Percentiles rank a stretch among this genome's conserved stretches.
These are phyloP conservation scores for Eucidaris tribuloides DNA, from an alignment of 35 echinoderm and acorn worm genomes.

Conservation along the genomic window DNA sequence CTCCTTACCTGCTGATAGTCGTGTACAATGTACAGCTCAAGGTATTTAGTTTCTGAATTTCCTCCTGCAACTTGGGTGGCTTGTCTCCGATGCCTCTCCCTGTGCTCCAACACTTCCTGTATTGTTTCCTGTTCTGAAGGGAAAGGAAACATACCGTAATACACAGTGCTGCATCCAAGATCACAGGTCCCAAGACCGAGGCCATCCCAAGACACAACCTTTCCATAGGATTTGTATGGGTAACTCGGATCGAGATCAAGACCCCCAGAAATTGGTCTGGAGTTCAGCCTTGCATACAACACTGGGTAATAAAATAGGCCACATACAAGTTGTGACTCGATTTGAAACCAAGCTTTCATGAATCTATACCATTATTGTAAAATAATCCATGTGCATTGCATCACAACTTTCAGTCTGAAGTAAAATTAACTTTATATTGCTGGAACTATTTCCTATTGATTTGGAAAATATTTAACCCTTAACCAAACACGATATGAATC, in stretches of 20 bases:
- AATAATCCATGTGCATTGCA: too few species aligned
- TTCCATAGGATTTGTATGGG: neutral
- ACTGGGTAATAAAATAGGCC: neutral
- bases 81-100: neutral
- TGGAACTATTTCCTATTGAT: too few species aligned
- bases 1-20: slow-evolving; percentile 13
- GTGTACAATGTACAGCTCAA: slow-evolving; percentile 25
- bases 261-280: too few species aligned
- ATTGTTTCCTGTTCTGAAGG: slow-evolving; percentile 17
- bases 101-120: neutral
- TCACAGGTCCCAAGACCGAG: neutral
- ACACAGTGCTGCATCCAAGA: neutral
- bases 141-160: neutral
- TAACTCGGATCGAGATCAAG: too few species aligned
- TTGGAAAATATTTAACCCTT: too few species aligned
- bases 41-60: neutral
- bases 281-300: too few species aligned
- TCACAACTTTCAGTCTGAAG: too few species aligned
- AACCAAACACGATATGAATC: too few species aligned
- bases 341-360: too few species aligned
- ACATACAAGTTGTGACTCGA: neutral
- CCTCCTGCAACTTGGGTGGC: neutral
- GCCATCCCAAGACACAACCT: neutral
- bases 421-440: too few species aligned
- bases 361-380: too few species aligned